Evolutionary conservation across 2,797 vertebrate species (phyloP).

Genomic region (Synanceia verrucosa): DNA sequence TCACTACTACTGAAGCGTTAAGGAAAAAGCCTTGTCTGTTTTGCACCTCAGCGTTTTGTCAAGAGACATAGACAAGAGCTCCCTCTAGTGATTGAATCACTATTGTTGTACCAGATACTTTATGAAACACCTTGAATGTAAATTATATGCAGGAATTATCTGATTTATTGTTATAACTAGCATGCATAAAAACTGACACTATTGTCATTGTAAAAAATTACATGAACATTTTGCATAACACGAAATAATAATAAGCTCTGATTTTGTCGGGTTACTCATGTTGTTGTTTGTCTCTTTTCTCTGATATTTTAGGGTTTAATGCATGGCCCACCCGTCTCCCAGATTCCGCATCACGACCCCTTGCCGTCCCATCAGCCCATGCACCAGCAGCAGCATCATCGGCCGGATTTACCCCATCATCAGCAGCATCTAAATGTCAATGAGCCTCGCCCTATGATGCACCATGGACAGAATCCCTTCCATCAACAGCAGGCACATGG

Average conservation of each 20-base stretch:
- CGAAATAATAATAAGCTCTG: neutral
- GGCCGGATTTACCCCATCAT: conserved; percentile 82
- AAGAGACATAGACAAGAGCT: conserved; percentile 73
- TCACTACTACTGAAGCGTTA: conserved; percentile 39
- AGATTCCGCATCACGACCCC: conserved; percentile 84
- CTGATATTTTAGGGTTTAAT: conserved; percentile 80
- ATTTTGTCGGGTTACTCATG: neutral
- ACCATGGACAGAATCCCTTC: conserved; percentile 90
- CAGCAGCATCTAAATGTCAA: conserved; percentile 75
- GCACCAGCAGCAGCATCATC: conserved; percentile 81
- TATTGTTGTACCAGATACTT: conserved; percentile 18
- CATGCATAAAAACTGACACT: neutral
- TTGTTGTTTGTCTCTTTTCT: conserved; percentile 11
- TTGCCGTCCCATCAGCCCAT: conserved; percentile 84
- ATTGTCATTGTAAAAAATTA: neutral
- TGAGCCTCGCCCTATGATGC: conserved; percentile 89
- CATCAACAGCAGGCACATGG: conserved; percentile 87
- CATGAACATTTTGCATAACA: neutral
- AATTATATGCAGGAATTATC: conserved; percentile 21
- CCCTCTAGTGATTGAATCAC: conserved; percentile 77
- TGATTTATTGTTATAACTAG: neutral
- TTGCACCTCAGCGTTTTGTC: conserved; percentile 15
- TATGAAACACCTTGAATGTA: conserved; percentile 28
- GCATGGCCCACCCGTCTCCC: conserved; percentile 86
- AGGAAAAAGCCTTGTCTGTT: conserved; percentile 30